These are phyloP conservation scores for Homalodisca vitripennis DNA, from an alignment of 1,140 invertebrate species.

Conservation along the genomic window DNA sequence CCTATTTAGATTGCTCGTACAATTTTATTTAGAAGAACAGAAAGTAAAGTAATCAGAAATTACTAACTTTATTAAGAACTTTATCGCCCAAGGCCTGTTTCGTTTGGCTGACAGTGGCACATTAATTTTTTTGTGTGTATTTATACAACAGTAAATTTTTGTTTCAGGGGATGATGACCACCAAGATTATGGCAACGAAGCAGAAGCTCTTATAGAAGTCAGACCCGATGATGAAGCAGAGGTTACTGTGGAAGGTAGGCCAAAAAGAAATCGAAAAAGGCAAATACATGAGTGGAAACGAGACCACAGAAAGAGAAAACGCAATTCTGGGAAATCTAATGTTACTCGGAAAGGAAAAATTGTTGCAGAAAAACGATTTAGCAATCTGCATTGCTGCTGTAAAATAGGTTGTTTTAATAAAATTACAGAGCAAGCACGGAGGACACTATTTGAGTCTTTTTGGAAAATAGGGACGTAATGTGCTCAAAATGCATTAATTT, in stretches of 20 bases:
- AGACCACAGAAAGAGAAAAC: conserved; percentile 1
- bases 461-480: conserved; percentile 23
- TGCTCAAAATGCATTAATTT: conserved; percentile 28
- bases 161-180: neutral
- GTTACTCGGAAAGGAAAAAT: conserved; percentile 1
- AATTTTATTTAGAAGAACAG: no score
- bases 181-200: neutral
- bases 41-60: no score
- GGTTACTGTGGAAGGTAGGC: neutral
- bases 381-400: neutral
- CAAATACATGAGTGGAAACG: conserved; percentile 7
- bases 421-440: conserved; percentile 9
- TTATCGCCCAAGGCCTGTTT: no score
- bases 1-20: no score
- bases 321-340: neutral
- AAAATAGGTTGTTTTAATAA: conserved; percentile 1
- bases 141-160: neutral
- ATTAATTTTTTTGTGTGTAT: neutral
- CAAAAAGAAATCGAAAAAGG: neutral
- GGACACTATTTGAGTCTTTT: conserved; percentile 18
- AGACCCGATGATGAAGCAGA: neutral
- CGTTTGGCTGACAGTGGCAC: no score
- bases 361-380: neutral
- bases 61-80: no score
- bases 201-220: neutral